Base-by-base conservation (phyloP, 2,113 vertebrate genomes). In the Pomatorhinus ruficollis region DNA sequence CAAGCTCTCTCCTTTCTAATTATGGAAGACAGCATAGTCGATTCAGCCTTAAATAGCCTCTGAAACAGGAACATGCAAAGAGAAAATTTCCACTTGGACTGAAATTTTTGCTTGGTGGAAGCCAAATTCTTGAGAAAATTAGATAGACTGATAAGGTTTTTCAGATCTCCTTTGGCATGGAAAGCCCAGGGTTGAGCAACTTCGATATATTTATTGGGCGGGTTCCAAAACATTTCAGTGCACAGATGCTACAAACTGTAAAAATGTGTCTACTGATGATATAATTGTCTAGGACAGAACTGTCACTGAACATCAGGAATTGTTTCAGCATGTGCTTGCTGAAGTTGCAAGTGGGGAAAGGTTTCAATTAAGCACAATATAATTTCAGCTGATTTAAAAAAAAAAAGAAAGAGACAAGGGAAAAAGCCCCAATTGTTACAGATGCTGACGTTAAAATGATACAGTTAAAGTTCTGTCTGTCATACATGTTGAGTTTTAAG, bases 121-220 rank as follows among this genome's bases (percentile, higher is more conserved):
- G 86, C 77, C 92, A 92, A 90, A 95, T 89, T 95, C 89, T 94
- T 94, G 82, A 90, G 71, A 57, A 90, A 78, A 91, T 93, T 90
- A 91, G 66, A 89, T 69, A 52, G 57, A 61, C 72, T 39, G 81
- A 89, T 87, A 90, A 89, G 31, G 47, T 82, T 96, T 94, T 93
- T 70, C 40, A 86, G 61, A 90, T 93, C 66, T 94, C 83, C 72
- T 83, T 57, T 83, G 78, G 63, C 87, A 91, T 53, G 18, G 85
- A 86, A 95, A 91, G 14, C 25, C 82, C 50, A 72, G 57, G 33
- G 63, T 52, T 95, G 86, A 95, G 89, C 76, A 95, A 80, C 49
- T 89, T 82, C 0, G 0, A 40, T 87, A 57, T 37, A 68, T 63
- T 91, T 82, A 66, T 77, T 96, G 90, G 86, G 39, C 16, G 35